Base-by-base conservation (phyloP, 2,888 invertebrate genomes). In the Brachyopa scutellaris region DNA sequence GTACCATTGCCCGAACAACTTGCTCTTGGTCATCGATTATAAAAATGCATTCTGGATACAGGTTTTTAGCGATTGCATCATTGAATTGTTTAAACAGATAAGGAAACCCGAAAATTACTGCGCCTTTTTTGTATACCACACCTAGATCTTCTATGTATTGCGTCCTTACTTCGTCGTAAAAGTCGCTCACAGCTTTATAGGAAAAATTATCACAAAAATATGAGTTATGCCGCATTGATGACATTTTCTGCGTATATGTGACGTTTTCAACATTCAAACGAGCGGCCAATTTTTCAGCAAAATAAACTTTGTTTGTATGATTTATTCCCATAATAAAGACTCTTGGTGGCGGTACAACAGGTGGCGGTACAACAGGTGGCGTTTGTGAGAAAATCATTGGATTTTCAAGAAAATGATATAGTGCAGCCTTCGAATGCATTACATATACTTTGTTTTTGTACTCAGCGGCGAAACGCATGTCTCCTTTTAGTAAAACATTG, bases 401-500 rank as follows among this genome's bases (percentile, higher is more conserved):
- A 86, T 92, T 90, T 9, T 87, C 86, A 40, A 92, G 86, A 88
- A 94, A 94, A 84, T 89, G 85, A 33, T 91, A 88, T 55, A 92
- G 85, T 80, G 91, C 92, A 62, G 91, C 88, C 86, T 92, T 91
- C 42, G 91, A 92, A 19, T 91, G 90, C 84, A 93, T 91, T 49
- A 91, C 90, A 87, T 93, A 92, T 1, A 92, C 83, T 88, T 92
- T 92, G 73, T 93, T 91, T 83, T 92, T 89, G 85, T 92, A 92
- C 85, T 91, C 91, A 0, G 91, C 89, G 15, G 91, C 87, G 85
- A 91, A 92, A 67, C 93, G 91, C 9, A 38, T 88, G 87, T 92
- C 93, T n/a, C 94, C 94, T 88, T 91, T 92, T 92, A 93, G 93
- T 15, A 94, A 86, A 7, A 93, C 90, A 40, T 91, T 90, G 84